Conservation (phyloP, 2,797 vertebrate species). For the Choloepus didactylus region DNA sequence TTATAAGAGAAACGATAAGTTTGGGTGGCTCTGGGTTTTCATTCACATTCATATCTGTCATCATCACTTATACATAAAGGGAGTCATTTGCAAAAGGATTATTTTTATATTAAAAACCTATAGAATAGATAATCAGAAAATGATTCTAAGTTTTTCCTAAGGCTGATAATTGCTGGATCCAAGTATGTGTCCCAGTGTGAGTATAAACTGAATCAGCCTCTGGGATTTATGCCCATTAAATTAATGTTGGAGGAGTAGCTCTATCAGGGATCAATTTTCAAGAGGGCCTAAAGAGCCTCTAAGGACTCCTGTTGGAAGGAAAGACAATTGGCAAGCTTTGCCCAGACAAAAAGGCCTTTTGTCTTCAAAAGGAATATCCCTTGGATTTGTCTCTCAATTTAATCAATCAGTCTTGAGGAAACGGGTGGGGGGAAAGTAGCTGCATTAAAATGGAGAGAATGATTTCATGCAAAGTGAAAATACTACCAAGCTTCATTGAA, state of each 20-base stretch:
- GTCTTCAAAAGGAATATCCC: background rate
- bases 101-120: background rate
- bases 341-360: background rate
- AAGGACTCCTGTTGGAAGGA: background rate
- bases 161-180: background rate
- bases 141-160: conserved; percentile 2
- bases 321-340: background rate
- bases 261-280: background rate
- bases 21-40: background rate
- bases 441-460: conserved; percentile 8
- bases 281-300: background rate
- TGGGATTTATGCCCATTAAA: background rate
- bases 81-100: background rate
- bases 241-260: background rate
- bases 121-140: background rate
- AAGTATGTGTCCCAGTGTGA: background rate
- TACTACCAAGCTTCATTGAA: background rate
- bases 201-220: background rate
- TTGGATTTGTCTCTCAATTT: background rate
- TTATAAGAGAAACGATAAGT: background rate
- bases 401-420: background rate
- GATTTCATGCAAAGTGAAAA: background rate
- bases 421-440: background rate
- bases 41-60: background rate
- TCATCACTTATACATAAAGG: background rate